phyloP scores from a whole-genome alignment of 1,140 invertebrate genomes.

The Neuroterus valhalla region DNA sequence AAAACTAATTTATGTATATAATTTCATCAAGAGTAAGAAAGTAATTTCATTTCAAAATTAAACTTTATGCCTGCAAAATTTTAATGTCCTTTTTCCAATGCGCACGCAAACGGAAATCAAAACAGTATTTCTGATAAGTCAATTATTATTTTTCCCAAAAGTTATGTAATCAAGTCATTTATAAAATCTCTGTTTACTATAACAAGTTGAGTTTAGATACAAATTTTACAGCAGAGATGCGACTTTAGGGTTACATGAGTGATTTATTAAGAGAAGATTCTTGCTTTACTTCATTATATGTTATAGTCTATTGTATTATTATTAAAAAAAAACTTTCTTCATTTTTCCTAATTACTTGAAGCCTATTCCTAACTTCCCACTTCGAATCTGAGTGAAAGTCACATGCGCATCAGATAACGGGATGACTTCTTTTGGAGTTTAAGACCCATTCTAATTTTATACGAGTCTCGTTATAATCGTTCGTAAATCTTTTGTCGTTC shows the following conservation, averaged over 20 bases:
- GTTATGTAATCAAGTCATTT: too few relatives aligned
- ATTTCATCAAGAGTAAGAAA: constrained; percentile 9
- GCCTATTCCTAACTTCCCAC: constrained; percentile 4
- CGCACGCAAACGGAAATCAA: too few relatives aligned
- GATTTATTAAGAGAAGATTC: background rate
- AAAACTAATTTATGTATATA: constrained; percentile 18
- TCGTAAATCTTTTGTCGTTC: constrained; percentile 5
- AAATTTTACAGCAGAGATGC: too few relatives aligned
- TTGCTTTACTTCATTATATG: constrained; percentile 8
- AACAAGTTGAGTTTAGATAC: too few relatives aligned
- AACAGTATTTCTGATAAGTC: too few relatives aligned
- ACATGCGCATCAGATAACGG: constrained; percentile 6
- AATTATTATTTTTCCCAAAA: too few relatives aligned
- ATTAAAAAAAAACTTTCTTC: background rate
- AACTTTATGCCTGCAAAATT: background rate
- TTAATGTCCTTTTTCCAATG: background rate
- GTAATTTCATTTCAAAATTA: background rate
- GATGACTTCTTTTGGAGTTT: constrained; percentile 8
- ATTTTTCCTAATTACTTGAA: constrained; percentile 18
- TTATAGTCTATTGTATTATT: constrained; percentile 10
- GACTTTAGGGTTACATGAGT: too few relatives aligned
- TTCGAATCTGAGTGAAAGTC: background rate
- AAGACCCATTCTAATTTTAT: constrained; percentile 3
- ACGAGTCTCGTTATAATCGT: background rate
- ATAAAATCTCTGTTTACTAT: too few relatives aligned